Conservation (phyloP, 2,888 invertebrate genomes). For the Ectemnius cavifrons region DNA sequence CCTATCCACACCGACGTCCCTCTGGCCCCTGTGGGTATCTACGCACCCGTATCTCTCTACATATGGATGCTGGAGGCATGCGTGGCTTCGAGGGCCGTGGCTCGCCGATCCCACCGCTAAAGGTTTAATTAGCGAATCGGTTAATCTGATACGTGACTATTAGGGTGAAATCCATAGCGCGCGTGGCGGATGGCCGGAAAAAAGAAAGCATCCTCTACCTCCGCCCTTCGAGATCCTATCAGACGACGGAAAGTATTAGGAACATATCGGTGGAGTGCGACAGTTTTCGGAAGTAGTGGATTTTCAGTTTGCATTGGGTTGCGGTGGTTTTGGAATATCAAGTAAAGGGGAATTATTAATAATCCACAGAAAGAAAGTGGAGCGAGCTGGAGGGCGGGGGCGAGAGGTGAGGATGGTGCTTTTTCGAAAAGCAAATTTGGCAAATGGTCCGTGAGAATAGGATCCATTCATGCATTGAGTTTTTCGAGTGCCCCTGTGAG, state of each 20-base stretch:
- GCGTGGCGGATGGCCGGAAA: slow-evolving; percentile 8
- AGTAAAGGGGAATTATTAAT: too few species aligned
- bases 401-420: not conserved
- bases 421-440: slow-evolving; percentile 1
- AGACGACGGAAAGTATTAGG: too few species aligned
- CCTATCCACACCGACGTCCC: slow-evolving; percentile 3
- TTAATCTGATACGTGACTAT: slow-evolving; percentile 63
- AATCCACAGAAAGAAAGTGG: too few species aligned
- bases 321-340: too few species aligned
- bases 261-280: too few species aligned
- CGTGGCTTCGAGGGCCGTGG: slow-evolving; percentile 62
- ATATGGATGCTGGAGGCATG: slow-evolving; percentile 52
- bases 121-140: slow-evolving; percentile 66
- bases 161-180: slow-evolving; percentile 57
- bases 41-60: slow-evolving; percentile 18
- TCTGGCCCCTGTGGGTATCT: too few species aligned
- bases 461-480: not conserved
- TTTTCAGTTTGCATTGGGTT: too few species aligned
- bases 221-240: too few species aligned
- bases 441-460: not conserved
- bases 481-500: not conserved
- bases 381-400: too few species aligned
- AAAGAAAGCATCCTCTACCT: slow-evolving; percentile 7
- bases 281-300: too few species aligned
- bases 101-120: slow-evolving; percentile 62